Evolutionary conservation across 1,140 invertebrate genomes (phyloP).

Genomic region (Pemphigus obesinymphae): DNA sequence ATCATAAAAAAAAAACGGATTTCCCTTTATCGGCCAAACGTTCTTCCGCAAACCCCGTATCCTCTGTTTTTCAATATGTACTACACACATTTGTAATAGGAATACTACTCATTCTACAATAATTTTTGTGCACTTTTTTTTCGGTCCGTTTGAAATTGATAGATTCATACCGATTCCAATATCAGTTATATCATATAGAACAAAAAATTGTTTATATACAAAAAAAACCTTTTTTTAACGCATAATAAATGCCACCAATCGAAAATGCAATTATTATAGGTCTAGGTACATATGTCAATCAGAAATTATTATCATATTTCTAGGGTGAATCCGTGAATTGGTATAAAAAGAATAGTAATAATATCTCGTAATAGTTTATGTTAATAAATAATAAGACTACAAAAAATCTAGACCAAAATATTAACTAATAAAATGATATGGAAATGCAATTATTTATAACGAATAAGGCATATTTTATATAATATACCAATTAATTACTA

Average conservation of each 20-base stretch:
- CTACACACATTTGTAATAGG: neutral
- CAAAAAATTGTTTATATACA: neutral
- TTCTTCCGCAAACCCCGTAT: neutral
- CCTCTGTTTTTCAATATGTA: neutral
- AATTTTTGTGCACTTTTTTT: conserved; percentile 28
- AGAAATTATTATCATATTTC: too few relatives aligned
- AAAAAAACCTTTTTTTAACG: neutral
- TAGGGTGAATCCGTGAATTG: too few relatives aligned
- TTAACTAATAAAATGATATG: too few relatives aligned
- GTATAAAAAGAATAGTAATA: too few relatives aligned
- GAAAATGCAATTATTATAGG: neutral
- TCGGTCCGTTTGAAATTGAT: conserved; percentile 6
- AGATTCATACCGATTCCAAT: conserved; percentile 15
- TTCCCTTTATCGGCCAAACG: conserved; percentile 13
- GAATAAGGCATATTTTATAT: too few relatives aligned
- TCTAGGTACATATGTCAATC: too few relatives aligned
- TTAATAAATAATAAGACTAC: too few relatives aligned
- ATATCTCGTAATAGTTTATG: too few relatives aligned
- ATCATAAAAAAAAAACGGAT: conserved; percentile 35
- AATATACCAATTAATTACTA: too few relatives aligned
- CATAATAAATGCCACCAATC: neutral
- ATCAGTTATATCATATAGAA: neutral
- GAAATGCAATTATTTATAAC: too few relatives aligned
- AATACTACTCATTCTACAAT: neutral
- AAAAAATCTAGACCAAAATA: too few relatives aligned